phyloP scores from a whole-genome alignment of 2,888 invertebrate genomes.

The Gortyna flavago region DNA sequence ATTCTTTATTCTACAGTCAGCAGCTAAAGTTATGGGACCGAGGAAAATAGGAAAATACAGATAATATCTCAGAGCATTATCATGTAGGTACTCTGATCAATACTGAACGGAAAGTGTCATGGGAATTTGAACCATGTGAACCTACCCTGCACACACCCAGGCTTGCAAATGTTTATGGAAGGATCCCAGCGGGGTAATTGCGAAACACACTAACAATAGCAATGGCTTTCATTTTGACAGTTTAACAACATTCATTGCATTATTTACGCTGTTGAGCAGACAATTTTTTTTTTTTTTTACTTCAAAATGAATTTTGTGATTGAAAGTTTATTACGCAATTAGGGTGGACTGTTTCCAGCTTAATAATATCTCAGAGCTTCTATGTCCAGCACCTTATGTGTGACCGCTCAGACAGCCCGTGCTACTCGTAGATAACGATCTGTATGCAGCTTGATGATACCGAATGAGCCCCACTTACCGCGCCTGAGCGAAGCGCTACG shows the following conservation, averaged over 20 bases:
- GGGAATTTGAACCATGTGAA: not conserved
- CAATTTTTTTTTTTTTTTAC: too few relatives aligned
- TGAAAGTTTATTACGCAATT: too few relatives aligned
- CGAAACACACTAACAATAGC: too few relatives aligned
- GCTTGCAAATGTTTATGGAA: not conserved
- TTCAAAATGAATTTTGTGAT: too few relatives aligned
- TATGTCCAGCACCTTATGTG: not conserved
- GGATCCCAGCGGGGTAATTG: not conserved
- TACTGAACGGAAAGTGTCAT: not conserved
- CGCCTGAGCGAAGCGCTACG: constrained; percentile 44
- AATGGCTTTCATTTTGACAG: too few relatives aligned
- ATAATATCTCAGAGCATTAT: not conserved
- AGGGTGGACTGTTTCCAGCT: not conserved
- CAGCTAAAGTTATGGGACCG: not conserved
- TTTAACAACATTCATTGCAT: too few relatives aligned
- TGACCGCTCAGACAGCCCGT: constrained; percentile 5
- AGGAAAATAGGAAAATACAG: not conserved
- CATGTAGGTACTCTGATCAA: not conserved
- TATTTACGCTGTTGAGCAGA: too few relatives aligned
- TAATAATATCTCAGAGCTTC: not conserved
- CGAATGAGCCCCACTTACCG: constrained; percentile 46
- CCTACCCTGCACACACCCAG: not conserved
- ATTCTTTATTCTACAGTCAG: not conserved
- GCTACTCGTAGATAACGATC: constrained; percentile 51
- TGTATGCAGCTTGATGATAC: constrained; percentile 24